Base-by-base conservation (phyloP, 2,113 vertebrate species). In the Seriola quinqueradiata region DNA sequence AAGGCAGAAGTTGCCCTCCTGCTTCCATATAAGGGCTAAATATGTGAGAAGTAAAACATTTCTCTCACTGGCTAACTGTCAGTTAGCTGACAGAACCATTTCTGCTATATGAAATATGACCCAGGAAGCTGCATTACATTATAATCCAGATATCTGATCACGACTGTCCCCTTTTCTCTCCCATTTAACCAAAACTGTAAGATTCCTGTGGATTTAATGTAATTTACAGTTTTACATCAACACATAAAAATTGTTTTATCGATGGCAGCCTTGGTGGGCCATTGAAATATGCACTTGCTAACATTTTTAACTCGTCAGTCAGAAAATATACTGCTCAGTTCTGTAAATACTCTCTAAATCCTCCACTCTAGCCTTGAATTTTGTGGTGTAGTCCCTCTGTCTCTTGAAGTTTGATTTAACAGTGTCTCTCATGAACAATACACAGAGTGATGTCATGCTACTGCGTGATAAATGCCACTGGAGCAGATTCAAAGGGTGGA, bases 401-500 rank as follows among this genome's bases (percentile, higher is more conserved):
- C 82, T 89, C 60, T 81, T 77, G 55, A 70, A 72, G 64, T 84
- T 68, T 89, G 85, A 92, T 92, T 90, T 92, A 89, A 80, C 91
- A 73, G 75, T 66, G 60, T 83, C 82, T 90, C 75, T 25, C 19
- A 72, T 82, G 87, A 82, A 93, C 85, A 90, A 85, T 85, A 65
- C 77, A 74, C 28, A 71, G 59, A 70, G 76, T 94, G 90, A 94
- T 86, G 90, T 93, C 92, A 95, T 81, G 5, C 66, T 16, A 55
- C 80, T 81, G 75, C 61, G 76, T 84, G 83, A 92, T 90, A 85
- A 87, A 92, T 65, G 71, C 81, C 75, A 78, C 83, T 93, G 89
- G 87, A 88, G 76, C 13, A 0, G 48, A 86, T 70, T 90, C 87
- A 94, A 90, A 91, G 88, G 87, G 92, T 84, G 91, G 83, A 85